A percentile compares a stretch with the other conserved stretches of the same genome.
Conservation (phyloP, 2,888 invertebrate genomes). For the Mesorhabditis belari region DNA sequence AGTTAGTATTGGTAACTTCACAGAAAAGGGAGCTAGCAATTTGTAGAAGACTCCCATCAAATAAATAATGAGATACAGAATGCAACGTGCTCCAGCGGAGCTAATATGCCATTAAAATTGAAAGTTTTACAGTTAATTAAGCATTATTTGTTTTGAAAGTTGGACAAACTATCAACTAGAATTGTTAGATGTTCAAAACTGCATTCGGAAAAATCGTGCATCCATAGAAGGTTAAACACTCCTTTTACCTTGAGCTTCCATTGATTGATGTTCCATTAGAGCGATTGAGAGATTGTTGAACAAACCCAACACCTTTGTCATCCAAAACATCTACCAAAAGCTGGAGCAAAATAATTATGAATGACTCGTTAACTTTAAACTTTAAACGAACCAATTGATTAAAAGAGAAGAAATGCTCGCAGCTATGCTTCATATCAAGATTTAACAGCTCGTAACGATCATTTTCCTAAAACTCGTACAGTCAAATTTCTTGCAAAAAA, state of each 20-base stretch:
- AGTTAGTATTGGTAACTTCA: background rate
- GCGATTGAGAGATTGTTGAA: conserved; percentile 6
- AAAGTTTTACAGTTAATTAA: background rate
- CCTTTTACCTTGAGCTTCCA: background rate
- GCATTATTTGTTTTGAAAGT: background rate
- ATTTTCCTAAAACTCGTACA: background rate
- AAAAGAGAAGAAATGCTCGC: background rate
- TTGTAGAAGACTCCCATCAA: background rate
- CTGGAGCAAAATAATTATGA: conserved; percentile 9
- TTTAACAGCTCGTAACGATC: background rate
- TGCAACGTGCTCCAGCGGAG: background rate
- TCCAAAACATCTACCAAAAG: conserved; percentile 24
- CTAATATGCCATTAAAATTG: too few relatives aligned
- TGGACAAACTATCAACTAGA: too few relatives aligned
- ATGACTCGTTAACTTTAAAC: too few relatives aligned
- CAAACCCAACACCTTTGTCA: conserved; percentile 17
- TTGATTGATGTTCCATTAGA: background rate
- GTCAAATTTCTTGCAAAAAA: too few relatives aligned
- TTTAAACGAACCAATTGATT: background rate
- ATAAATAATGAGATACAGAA: background rate
- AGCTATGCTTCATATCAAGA: background rate
- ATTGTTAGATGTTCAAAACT: too few relatives aligned
- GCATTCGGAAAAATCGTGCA: too few relatives aligned
- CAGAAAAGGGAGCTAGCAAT: background rate
- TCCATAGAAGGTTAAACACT: too few relatives aligned